A percentile compares a stretch with the other conserved stretches of the same genome.
Conservation (phyloP, 2,113 vertebrate genomes). For the Brachypteracias leptosomus region DNA sequence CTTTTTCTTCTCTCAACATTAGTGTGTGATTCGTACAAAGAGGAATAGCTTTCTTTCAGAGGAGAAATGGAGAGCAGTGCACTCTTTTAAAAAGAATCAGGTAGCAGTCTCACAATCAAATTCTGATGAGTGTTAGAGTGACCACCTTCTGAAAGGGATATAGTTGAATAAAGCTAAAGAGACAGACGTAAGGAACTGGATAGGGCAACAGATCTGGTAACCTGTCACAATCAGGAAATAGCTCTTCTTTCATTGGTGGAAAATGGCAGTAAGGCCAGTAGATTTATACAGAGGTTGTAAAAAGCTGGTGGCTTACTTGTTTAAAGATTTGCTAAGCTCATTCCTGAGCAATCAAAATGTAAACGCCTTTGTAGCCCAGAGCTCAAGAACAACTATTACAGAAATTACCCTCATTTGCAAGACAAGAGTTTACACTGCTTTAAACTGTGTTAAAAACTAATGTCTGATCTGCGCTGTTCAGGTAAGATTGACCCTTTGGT, state of each 20-base stretch:
- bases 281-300: not conserved
- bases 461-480: not conserved
- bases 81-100: not conserved
- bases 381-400: not conserved
- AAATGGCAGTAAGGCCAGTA: not conserved
- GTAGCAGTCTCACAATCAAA: not conserved
- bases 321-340: not conserved
- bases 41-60: not conserved
- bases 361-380: not conserved
- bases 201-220: not conserved
- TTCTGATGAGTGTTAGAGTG: not conserved
- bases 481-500: not conserved
- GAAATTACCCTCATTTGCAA: not conserved
- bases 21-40: not conserved
- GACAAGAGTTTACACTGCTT: not conserved
- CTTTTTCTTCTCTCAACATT: not conserved
- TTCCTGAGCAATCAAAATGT: not conserved
- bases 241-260: not conserved
- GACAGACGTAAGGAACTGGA: not conserved
- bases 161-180: not conserved
- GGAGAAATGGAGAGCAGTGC: not conserved
- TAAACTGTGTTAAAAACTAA: not conserved
- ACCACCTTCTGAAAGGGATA: not conserved
- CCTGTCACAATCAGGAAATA: not conserved
- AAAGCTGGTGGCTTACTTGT: not conserved